Percentiles rank a stretch among this genome's conserved stretches.
Conservation (phyloP, 2,797 vertebrate species). For the Carapus acus region DNA sequence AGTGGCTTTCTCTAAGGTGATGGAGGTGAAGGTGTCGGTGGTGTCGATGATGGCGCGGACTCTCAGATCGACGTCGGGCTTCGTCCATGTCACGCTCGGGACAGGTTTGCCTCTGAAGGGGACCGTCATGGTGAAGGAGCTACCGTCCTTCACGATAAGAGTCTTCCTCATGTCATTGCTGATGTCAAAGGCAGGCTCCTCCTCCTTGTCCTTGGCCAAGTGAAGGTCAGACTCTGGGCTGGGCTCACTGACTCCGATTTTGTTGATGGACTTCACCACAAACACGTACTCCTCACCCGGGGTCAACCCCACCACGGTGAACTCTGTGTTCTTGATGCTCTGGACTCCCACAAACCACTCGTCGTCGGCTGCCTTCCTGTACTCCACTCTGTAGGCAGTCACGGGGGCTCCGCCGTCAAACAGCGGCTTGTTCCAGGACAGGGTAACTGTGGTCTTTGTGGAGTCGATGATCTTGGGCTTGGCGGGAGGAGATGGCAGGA, state of each 20-base stretch:
- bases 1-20: conserved; percentile 93
- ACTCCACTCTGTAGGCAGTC: conserved; percentile 91
- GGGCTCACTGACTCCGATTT: conserved; percentile 89
- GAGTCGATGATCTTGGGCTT: conserved; percentile 93
- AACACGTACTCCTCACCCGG: conserved; percentile 89
- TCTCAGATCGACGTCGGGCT: conserved; percentile 90
- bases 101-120: conserved; percentile 94
- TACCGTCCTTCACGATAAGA: conserved; percentile 90
- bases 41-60: conserved; percentile 88
- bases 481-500: conserved; percentile 90
- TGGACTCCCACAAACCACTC: conserved; percentile 89
- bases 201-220: conserved; percentile 90
- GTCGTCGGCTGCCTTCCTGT: conserved; percentile 84
- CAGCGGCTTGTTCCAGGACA: conserved; percentile 90
- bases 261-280: conserved; percentile 91
- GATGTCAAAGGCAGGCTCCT: conserved; percentile 94
- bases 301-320: conserved; percentile 82
- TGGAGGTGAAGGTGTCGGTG: conserved; percentile 83
- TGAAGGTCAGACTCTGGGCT: conserved; percentile 88
- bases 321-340: conserved; percentile 90
- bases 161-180: conserved; percentile 98
- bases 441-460: conserved; percentile 81
- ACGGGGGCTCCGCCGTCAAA: conserved; percentile 95
- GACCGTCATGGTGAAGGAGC: conserved; percentile 92
- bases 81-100: conserved; percentile 88